A percentile compares a stretch with the other conserved stretches of the same genome.
These are phyloP conservation scores for Urocolius indicus DNA, from an alignment of 2,113 vertebrate species.

Conservation along the genomic window DNA sequence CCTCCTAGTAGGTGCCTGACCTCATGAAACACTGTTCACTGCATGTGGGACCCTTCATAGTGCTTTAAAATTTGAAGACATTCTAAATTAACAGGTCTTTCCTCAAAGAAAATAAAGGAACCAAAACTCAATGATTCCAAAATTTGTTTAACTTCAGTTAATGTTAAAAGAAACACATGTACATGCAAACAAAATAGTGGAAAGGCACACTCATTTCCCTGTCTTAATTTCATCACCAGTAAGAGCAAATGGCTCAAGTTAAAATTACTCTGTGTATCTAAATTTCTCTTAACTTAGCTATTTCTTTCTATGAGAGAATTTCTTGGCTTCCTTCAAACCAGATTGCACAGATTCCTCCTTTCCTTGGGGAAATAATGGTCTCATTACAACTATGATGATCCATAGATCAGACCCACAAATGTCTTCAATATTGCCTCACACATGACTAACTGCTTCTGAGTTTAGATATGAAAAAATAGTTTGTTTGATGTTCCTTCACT, in stretches of 20 bases:
- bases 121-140: background rate
- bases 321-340: background rate
- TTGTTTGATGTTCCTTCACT: background rate
- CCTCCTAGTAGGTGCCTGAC: background rate
- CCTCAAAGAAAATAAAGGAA: background rate
- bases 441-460: background rate
- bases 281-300: background rate
- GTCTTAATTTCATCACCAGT: background rate
- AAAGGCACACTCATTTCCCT: background rate
- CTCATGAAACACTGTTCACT: background rate
- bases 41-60: background rate
- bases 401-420: background rate
- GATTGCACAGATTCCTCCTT: background rate
- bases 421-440: background rate
- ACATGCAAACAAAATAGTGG: background rate
- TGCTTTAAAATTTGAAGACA: background rate
- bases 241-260: background rate
- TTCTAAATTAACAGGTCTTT: background rate
- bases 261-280: background rate
- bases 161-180: background rate
- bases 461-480: background rate
- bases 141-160: background rate
- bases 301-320: background rate
- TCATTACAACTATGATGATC: background rate
- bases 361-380: background rate